Conservation (phyloP, 2,797 vertebrate species). For the Esox masquinongy region DNA sequence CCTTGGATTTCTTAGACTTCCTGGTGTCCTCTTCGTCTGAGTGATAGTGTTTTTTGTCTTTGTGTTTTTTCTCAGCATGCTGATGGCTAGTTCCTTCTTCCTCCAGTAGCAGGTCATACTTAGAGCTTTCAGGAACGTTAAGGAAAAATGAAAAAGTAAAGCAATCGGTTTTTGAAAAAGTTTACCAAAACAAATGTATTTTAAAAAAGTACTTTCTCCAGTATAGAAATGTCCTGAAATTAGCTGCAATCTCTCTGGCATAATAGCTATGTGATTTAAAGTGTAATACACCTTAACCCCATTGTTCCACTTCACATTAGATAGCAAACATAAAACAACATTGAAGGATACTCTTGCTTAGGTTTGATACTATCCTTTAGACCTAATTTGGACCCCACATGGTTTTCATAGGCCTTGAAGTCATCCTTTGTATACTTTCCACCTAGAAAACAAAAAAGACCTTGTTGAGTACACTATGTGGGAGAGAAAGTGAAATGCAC, state of each 20-base stretch:
- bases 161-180: neutral
- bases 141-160: slow-evolving; percentile 51
- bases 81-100: slow-evolving; percentile 74
- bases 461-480: neutral
- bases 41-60: slow-evolving; percentile 83
- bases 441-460: slow-evolving; percentile 68
- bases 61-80: slow-evolving; percentile 81
- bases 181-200: neutral
- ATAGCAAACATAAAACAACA: neutral
- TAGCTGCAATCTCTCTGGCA: neutral
- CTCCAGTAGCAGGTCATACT: slow-evolving; percentile 89
- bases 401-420: slow-evolving; percentile 95
- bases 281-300: neutral
- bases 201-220: neutral
- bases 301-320: neutral
- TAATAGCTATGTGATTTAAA: neutral
- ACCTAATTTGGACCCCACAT: slow-evolving; percentile 82
- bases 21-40: slow-evolving; percentile 83
- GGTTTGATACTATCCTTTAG: slow-evolving; percentile 89
- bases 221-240: neutral
- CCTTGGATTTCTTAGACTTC: slow-evolving; percentile 85
- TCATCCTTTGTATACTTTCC: slow-evolving; percentile 93
- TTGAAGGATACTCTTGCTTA: slow-evolving; percentile 93
- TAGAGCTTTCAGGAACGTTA: slow-evolving; percentile 79
- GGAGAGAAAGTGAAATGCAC: neutral